A percentile compares a stretch with the other conserved stretches of the same genome.
These are phyloP conservation scores for Formica selysi DNA, from an alignment of 1,140 invertebrate genomes.

Conservation along the genomic window DNA sequence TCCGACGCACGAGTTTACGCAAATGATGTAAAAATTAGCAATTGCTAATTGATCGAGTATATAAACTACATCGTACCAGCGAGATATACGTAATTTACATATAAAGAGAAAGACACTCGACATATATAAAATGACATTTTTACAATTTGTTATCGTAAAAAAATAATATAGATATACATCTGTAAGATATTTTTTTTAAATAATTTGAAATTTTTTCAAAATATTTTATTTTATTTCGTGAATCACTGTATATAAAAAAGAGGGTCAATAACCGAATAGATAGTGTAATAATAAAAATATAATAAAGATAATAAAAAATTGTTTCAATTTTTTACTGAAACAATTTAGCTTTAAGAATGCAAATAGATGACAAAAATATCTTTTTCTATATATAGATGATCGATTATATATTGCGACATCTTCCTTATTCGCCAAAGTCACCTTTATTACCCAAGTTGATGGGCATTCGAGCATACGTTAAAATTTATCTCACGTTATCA, in stretches of 20 bases:
- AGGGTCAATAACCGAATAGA: too few species aligned
- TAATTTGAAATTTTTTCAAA: too few species aligned
- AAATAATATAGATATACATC: too few species aligned
- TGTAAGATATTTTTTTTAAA: too few species aligned
- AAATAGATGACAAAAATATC: background rate
- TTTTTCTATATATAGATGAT: constrained; percentile 5
- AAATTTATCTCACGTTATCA: background rate
- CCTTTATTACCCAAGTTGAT: background rate
- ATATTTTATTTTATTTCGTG: too few species aligned
- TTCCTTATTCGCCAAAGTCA: background rate
- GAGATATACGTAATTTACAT: too few species aligned
- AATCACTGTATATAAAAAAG: too few species aligned
- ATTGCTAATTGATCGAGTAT: background rate
- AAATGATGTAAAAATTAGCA: background rate
- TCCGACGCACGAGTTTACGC: background rate
- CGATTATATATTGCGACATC: background rate
- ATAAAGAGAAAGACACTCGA: too few species aligned
- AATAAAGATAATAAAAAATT: background rate
- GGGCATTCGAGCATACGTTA: background rate
- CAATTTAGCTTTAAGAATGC: background rate
- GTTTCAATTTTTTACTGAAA: background rate
- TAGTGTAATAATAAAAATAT: background rate
- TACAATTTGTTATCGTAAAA: too few species aligned
- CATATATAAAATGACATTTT: too few species aligned
- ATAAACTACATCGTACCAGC: too few species aligned